Evolutionary conservation across 2,113 vertebrate species (phyloP).

Genomic region (Pseudolaguvia tuberculata): DNA sequence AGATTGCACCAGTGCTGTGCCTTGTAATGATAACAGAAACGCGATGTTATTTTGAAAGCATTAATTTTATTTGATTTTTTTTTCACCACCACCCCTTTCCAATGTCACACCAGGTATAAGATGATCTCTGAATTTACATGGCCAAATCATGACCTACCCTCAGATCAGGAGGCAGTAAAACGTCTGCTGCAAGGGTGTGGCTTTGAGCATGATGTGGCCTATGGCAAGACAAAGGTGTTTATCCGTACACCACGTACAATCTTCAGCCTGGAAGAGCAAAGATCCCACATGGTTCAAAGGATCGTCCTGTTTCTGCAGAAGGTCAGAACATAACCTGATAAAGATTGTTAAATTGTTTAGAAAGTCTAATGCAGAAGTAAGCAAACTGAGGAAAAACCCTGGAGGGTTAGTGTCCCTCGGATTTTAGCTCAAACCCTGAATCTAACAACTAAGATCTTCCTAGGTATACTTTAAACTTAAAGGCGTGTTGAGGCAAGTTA

Average conservation of each 20-base stretch:
- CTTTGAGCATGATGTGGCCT: constrained; percentile 89
- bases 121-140: constrained; percentile 97
- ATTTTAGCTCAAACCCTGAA: too few relatives aligned
- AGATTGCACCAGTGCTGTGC: background rate
- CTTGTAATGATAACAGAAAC: background rate
- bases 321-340: constrained; percentile 64
- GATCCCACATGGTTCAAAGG: constrained; percentile 83
- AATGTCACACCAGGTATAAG: constrained; percentile 79
- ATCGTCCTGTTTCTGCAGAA: constrained; percentile 97
- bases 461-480: too few relatives aligned
- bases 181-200: constrained; percentile 81
- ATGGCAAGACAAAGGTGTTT: constrained; percentile 94
- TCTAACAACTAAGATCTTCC: too few relatives aligned
- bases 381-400: too few relatives aligned
- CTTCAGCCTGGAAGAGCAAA: constrained; percentile 90
- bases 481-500: too few relatives aligned
- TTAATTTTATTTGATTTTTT: background rate
- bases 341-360: background rate
- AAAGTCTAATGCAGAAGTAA: background rate
- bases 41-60: background rate
- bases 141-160: constrained; percentile 89
- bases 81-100: background rate
- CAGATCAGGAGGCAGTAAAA: constrained; percentile 84
- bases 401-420: too few relatives aligned
- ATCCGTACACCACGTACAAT: constrained; percentile 89